Base-by-base conservation (phyloP, 2,888 invertebrate genomes). In the Cataglyphis albicans region DNA sequence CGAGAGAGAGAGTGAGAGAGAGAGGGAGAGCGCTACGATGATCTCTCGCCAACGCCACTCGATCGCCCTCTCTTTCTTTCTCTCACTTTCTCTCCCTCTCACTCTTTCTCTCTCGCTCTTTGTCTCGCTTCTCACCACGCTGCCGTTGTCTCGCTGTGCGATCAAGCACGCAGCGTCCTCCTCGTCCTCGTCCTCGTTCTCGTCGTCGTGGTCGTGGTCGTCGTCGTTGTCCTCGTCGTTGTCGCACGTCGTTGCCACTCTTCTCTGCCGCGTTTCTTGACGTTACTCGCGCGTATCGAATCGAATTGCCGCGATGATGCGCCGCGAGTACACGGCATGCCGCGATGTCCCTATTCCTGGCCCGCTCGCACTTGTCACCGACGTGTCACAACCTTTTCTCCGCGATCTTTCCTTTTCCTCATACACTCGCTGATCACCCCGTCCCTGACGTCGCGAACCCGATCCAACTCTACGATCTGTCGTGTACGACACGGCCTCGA, bases 221-320 rank as follows among this genome's bases (percentile, higher is more conserved):
- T 41, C 38, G 38, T 38, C 38, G 6, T 38, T 6, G 38, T 38
- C 38, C 9, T 38, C 38, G 38, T 38, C 9, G 38, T 44, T 32
- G 44, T 72, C n/a, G 29, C 15, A 44, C 25, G 32, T 64, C 55
- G 25, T 25, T 25, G 41, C 32, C 44, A 55, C 35, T 38, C 57
- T 82, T 9, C 41, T 44, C 32, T 9, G 41, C 3, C 44, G 41
- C 52, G 52, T 55, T 41, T 65, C 73, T 74, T 61, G 64, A 68
- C 81, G 63, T 68, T 80, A 63, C 82, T 86, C 84, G 80, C 25
- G 74, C 64, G 72, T 67, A 73, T 72, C 75, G 81, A 84, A 67
- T 87, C 83, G 80, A 83, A 86, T 68, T 85, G 57, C 73, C 70
- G 76, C 68, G 72, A 82, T 81, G 76, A 83, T 61, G 52, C 65